Percentiles rank a stretch among this genome's conserved stretches.
Conservation (phyloP, 2,113 vertebrate genomes). For the Phasianus colchicus region DNA sequence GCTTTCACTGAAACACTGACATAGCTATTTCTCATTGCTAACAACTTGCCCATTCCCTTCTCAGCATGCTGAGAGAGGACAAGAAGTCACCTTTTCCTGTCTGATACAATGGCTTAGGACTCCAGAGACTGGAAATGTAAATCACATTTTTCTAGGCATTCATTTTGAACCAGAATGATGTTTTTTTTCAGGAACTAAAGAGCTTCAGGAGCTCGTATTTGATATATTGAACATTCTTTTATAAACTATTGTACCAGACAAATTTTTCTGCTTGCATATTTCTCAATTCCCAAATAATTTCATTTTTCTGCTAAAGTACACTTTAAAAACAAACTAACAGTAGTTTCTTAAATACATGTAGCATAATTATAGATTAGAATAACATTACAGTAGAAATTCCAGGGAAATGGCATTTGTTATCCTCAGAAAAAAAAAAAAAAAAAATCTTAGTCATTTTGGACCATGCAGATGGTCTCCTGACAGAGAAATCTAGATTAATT, state of each 20-base stretch:
- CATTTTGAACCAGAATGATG: background rate
- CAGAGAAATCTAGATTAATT: constrained; percentile 33
- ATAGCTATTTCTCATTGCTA: background rate
- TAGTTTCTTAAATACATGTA: background rate
- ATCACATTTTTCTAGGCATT: background rate
- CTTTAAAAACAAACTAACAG: background rate
- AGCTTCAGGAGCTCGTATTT: background rate
- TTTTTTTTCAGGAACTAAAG: background rate
- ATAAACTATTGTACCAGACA: background rate
- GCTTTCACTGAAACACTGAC: background rate
- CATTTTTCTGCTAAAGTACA: background rate
- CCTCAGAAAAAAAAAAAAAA: background rate
- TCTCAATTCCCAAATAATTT: background rate
- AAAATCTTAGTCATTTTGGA: background rate
- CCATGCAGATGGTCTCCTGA: background rate
- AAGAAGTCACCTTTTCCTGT: background rate
- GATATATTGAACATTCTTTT: background rate
- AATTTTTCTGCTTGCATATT: background rate
- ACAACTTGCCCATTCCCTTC: background rate
- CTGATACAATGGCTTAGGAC: background rate
- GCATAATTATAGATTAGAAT: background rate
- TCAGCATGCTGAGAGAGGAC: background rate
- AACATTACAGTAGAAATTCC: background rate
- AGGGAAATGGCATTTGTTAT: background rate
- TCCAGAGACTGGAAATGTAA: background rate